Evolutionary conservation across 1,140 invertebrate species (phyloP), one percentile per base, ranked within the genome.

Genomic region (Atta colombica): DNA sequence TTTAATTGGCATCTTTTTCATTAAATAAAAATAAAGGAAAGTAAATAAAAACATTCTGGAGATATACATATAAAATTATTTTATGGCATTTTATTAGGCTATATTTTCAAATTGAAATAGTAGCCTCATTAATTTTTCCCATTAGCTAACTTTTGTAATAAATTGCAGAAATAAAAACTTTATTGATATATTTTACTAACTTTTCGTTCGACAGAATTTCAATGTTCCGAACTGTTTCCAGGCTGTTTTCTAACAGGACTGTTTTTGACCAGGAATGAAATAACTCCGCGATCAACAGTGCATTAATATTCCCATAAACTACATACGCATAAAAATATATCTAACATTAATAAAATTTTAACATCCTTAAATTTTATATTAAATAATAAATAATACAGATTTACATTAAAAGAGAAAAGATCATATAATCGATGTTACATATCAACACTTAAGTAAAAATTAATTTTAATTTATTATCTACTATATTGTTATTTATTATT

Each of bases 81-180:
- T 49, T 21, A 7, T 25, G 53, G 2, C 14, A 25, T 14, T 51
- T 63, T 61, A 35, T 75, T 12, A 31, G 51, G 61, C n/a, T 51
- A 31, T 5, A 4, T 58, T 84, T 84, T 7, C 28, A 14, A 61
- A 55, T 35, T 51, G 55, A 49, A 28, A 49, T 80, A 69, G 14
- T 18, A 7, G 3, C 0, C 16, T 60, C 25, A 71, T 84, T 74
- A 49, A 63, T 84, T 75, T 51, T 28, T 31, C 39, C 25, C 25
- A 49, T 28, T 49, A 49, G 10, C 7, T 21, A 84, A 84, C 69
- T 74, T 49, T n/a, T 49, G 39, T 74, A 49, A 81, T 51, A 71
- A 81, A 81, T 71, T 58, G 12, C 12, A 8, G 5, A 18, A 58
- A 53, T 60, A 58, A 81, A 84, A 84, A 84, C 55, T 75, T 81